Evolutionary conservation across 53 echinoderm and acorn worm species (phyloP).

Genomic region (Holothuria leucospilota): DNA sequence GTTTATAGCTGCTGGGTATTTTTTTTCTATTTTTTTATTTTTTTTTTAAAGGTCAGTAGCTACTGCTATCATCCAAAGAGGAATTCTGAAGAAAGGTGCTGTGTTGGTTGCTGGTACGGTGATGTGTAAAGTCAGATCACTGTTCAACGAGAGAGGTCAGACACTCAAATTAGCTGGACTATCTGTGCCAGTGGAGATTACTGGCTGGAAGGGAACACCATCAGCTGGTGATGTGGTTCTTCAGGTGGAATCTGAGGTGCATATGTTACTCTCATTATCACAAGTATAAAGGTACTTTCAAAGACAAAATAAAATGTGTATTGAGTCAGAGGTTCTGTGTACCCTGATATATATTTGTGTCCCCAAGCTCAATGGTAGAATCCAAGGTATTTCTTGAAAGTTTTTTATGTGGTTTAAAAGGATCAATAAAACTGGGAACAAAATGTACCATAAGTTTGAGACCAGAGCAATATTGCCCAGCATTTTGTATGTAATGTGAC

Average conservation of each 20-base stretch:
- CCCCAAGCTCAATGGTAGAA: no score
- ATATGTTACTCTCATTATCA: neutral
- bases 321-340: no score
- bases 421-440: no score
- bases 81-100: conserved; percentile 77
- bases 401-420: no score
- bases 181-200: conserved; percentile 89
- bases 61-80: conserved; percentile 87
- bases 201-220: conserved; percentile 90
- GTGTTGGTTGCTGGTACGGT: conserved; percentile 81
- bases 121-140: conserved; percentile 83
- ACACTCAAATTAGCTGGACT: conserved; percentile 70
- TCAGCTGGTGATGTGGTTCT: conserved; percentile 87
- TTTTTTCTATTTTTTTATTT: neutral
- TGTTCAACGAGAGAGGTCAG: conserved; percentile 77
- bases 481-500: no score
- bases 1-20: no score
- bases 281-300: no score
- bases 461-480: no score
- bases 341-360: no score
- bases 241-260: conserved; percentile 89
- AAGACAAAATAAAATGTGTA: neutral
- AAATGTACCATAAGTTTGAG: no score
- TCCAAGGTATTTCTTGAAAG: no score
- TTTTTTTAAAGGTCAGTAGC: conserved; percentile 68